phyloP scores from a whole-genome alignment of 2,113 vertebrate species.

The Pteropus alecto region DNA sequence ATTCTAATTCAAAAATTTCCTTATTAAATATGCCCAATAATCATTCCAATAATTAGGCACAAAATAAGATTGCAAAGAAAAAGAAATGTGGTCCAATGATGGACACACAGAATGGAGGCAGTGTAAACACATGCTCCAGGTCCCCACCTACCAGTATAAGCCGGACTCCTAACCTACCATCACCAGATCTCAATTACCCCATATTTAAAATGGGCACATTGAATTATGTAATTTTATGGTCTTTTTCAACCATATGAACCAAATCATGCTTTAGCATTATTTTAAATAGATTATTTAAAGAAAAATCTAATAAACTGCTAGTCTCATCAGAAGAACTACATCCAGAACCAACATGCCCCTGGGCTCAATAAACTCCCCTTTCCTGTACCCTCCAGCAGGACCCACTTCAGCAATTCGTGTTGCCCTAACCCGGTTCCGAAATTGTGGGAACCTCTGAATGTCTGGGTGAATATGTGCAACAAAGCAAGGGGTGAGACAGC shows the following conservation, averaged over 20 bases:
- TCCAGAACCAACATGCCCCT: neutral
- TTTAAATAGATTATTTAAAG: neutral
- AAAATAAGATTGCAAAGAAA: neutral
- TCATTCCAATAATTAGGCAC: neutral
- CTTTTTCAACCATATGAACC: neutral
- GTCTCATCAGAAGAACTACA: neutral
- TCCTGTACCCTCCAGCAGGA: neutral
- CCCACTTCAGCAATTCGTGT: neutral
- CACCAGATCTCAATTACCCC: neutral
- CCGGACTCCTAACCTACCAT: neutral
- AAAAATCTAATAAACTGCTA: neutral
- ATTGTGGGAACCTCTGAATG: neutral
- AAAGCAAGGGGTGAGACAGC: neutral
- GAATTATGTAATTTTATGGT: neutral
- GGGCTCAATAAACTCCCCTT: neutral
- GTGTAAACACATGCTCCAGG: neutral
- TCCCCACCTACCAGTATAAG: neutral
- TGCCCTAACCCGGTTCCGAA: neutral
- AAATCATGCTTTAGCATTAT: neutral
- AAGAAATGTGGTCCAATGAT: rapidly evolving
- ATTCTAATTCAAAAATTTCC: neutral
- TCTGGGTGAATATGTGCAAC: neutral
- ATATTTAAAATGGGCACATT: neutral
- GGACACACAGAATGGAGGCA: neutral
- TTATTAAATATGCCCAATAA: neutral